Base-by-base conservation (phyloP, 2,113 vertebrate genomes). In the Trematocara zebra region DNA sequence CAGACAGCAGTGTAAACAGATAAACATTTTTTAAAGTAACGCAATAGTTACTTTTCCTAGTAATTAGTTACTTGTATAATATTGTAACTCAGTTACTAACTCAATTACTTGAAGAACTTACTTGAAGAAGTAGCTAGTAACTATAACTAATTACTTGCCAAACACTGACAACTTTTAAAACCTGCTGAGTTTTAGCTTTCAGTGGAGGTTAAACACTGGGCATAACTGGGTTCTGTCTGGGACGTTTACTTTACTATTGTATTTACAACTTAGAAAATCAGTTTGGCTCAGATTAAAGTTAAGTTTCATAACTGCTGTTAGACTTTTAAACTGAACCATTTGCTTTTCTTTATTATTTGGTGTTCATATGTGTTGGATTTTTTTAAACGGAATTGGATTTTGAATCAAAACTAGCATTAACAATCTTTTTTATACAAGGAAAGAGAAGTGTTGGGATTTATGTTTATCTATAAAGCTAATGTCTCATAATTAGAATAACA, bases 11-110 rank as follows among this genome's bases (percentile, higher is more conserved):
- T 35, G 9, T 35, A 11, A 0, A 61, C 1, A 0, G 57, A 35
- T 35, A 61, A 61, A 61, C 31, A 7, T 11, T 61, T 18, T 61
- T 35, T 61, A 35, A 35, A 61, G 15, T 61, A 61, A 61, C 0
- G 9, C 57, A n/a, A 7, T 61, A 61, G 31, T 61, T 61, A 61
- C 57, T 61, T 33, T 61, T 61, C 31, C 3, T 3, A n/a, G 31
- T 61, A 61, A 61, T 61, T 61, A 35, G 57, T 61, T n/a, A 61
- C 57, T 61, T 61, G 28, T n/a, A 61, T 61, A 61, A 35, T 61
- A 61, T 35, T 61, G 9, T 61, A 61, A n/a, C 17, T 61, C 3
- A 11, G 57, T 61, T 61, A 35, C 57, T 11, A 61, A 61, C 15
- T 61, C 28, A 4, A 11, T 33, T 11, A 18, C 44, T 17, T 17